Base-by-base conservation (phyloP, 2,797 vertebrate genomes). In the Sebastes nivosus region DNA sequence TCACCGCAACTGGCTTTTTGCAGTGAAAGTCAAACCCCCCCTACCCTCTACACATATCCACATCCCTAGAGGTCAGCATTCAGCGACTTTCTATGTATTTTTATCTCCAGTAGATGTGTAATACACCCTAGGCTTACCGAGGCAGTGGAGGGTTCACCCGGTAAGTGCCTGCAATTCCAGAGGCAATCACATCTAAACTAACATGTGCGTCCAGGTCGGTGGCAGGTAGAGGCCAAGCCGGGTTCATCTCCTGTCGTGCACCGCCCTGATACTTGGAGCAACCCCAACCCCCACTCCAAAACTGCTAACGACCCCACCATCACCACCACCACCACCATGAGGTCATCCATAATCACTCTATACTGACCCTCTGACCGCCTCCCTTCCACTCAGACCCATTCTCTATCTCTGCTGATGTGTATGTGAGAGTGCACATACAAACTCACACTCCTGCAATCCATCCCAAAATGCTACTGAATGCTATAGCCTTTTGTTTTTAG, bases 81-180 rank as follows among this genome's bases (percentile, higher is more conserved):
- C 72, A 55, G 58, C 27, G 57, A 75, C 82, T 85, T 76, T 75
- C 32, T 24, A 79, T 67, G 64, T 80, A 79, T 90, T 81, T 66
- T 67, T 67, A 59, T 75, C 77, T 81, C 61, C 79, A 74, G 75
- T 34, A 32, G 79, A 77, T 78, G 71, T 80, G 78, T 46, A 88
- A 82, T 76, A 69, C 67, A 78, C 75, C 77, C 57, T 5, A 6
- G 74, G 54, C 74, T 81, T 78, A 86, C 80, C 5, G 71, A 61
- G 84, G 79, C 75, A 57, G 85, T 77, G 81, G 69, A 89, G 65
- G 87, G 78, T 89, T 90, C 85, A 87, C 76, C 77, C 75, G 75
- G 84, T 90, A 90, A 91, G 87, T 89, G 89, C 83, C 80, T 82
- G 80, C 89, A 92, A 92, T 93, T 93, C 77, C 89, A 86, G 84